Percentiles rank a stretch among this genome's conserved stretches.
Evolutionary conservation across 2,797 vertebrate genomes (phyloP).

Genomic region (Calcarius lapponicus): DNA sequence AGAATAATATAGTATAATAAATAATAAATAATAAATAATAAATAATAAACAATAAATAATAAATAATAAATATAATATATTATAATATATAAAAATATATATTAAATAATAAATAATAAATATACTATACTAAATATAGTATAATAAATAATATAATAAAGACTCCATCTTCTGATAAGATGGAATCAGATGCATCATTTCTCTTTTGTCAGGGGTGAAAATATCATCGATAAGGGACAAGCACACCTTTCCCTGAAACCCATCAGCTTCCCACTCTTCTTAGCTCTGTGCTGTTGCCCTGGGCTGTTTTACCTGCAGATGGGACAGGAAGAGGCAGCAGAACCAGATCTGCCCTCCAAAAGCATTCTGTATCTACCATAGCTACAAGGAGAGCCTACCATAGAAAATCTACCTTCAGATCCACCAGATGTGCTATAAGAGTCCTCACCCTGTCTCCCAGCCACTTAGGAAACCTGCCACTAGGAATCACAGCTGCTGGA

Average conservation of each 20-base stretch:
- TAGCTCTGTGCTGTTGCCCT: background rate
- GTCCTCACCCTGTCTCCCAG: background rate
- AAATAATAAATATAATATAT: too few relatives aligned
- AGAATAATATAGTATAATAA: too few relatives aligned
- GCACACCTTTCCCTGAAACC: background rate
- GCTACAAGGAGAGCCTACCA: background rate
- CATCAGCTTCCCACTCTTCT: background rate
- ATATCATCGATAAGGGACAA: fast-evolving
- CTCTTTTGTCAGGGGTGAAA: too few relatives aligned
- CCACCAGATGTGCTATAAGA: background rate
- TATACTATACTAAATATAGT: too few relatives aligned
- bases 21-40: too few relatives aligned
- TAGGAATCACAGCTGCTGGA: background rate
- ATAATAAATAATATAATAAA: too few relatives aligned
- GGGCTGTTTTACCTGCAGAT: background rate
- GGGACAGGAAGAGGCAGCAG: background rate
- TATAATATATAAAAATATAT: too few relatives aligned
- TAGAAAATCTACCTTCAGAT: background rate
- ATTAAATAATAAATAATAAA: too few relatives aligned
- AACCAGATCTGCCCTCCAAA: background rate
- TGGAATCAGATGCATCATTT: too few relatives aligned
- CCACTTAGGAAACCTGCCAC: background rate
- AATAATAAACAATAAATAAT: too few relatives aligned
- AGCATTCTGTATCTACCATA: background rate
- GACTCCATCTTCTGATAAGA: too few relatives aligned